phyloP scores from a whole-genome alignment of 2,888 invertebrate genomes.

The Leistus spinibarbis region DNA sequence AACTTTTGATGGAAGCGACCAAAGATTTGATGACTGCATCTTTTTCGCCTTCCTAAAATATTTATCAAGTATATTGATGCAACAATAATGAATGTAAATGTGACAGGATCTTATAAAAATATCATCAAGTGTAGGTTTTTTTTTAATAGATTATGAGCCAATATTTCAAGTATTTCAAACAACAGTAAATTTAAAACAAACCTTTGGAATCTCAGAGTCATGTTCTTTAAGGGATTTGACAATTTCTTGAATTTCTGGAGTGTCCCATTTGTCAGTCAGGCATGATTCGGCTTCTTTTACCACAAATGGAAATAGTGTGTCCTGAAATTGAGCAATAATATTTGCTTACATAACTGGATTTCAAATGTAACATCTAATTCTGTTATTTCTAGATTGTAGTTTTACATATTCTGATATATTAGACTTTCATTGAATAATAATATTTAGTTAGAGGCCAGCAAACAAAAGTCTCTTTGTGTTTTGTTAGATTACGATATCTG shows the following conservation, averaged over 20 bases:
- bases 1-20: constrained; percentile 75
- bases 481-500: no score
- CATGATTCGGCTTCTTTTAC: constrained; percentile 73
- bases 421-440: neutral
- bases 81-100: constrained; percentile 16
- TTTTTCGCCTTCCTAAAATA: constrained; percentile 59
- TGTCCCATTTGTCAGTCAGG: constrained; percentile 73
- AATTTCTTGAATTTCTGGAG: constrained; percentile 69
- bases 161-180: no score
- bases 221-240: constrained; percentile 70
- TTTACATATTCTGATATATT: neutral
- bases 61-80: no score
- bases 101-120: no score
- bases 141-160: no score
- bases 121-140: no score
- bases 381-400: neutral
- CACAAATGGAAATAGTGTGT: constrained; percentile 78
- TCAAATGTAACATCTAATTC: neutral
- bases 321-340: constrained; percentile 59
- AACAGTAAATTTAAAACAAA: no score
- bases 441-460: no score
- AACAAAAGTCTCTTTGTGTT: neutral
- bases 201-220: constrained; percentile 50
- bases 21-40: constrained; percentile 67
- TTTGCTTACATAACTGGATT: neutral